A percentile compares a stretch with the other conserved stretches of the same genome.
Evolutionary conservation across 2,113 vertebrate species (phyloP).

Genomic region (Dicerorhinus sumatrensis): DNA sequence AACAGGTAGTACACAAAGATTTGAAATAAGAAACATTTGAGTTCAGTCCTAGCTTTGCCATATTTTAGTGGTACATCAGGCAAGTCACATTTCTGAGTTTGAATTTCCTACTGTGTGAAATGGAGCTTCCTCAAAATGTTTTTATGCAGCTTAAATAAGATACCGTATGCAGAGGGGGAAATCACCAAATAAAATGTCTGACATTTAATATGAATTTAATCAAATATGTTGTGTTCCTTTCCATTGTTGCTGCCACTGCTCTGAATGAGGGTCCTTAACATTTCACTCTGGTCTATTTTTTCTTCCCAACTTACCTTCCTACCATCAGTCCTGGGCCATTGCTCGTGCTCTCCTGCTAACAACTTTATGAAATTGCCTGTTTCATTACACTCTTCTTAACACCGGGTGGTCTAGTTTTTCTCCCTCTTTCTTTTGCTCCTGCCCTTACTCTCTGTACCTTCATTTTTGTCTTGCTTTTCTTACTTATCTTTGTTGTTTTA

Average conservation of each 20-base stretch:
- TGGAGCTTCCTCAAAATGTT: background rate
- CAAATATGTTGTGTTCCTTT: background rate
- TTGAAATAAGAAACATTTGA: background rate
- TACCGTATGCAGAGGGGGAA: background rate
- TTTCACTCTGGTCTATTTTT: background rate
- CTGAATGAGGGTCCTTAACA: background rate
- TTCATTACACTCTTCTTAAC: background rate
- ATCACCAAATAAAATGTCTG: background rate
- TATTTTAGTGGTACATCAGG: background rate
- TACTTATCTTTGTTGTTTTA: background rate
- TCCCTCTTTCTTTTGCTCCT: background rate
- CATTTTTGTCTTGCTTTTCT: background rate
- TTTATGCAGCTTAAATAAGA: background rate
- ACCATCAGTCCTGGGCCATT: background rate
- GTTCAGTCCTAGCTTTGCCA: background rate
- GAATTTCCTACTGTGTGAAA: background rate
- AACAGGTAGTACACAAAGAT: background rate
- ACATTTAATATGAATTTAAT: background rate
- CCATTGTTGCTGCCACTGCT: background rate
- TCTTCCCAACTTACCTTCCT: background rate
- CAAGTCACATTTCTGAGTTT: background rate
- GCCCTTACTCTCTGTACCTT: background rate
- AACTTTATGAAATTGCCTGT: too few species aligned
- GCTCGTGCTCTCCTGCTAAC: background rate
- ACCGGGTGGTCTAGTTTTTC: fast-evolving